These are phyloP conservation scores for Folsomia candida DNA, from an alignment of 2,888 invertebrate species.

Conservation along the genomic window DNA sequence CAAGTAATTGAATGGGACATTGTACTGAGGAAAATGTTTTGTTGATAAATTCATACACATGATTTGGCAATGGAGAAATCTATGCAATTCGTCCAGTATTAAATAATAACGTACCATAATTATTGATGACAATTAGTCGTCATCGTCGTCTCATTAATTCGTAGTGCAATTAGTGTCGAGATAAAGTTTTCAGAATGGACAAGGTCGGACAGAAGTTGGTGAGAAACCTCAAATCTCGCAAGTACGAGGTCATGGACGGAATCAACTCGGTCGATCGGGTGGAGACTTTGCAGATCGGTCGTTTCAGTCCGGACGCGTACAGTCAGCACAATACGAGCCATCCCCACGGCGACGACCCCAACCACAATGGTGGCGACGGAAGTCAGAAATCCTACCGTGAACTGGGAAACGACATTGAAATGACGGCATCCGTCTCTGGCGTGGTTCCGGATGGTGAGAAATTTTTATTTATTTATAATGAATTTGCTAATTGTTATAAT, in stretches of 20 bases:
- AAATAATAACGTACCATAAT: too few relatives aligned
- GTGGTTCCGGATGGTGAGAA: slow-evolving; percentile 73
- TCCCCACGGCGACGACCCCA: slow-evolving; percentile 16
- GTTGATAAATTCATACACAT: too few relatives aligned
- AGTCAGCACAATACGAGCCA: slow-evolving; percentile 11
- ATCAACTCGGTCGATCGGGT: slow-evolving; percentile 46
- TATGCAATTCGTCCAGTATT: too few relatives aligned
- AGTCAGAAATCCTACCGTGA: slow-evolving; percentile 46
- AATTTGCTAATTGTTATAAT: slow-evolving; percentile 1
- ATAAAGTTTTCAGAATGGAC: too few relatives aligned
- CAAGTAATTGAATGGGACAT: too few relatives aligned
- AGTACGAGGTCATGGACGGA: slow-evolving; percentile 51
- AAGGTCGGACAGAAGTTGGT: slow-evolving; percentile 49
- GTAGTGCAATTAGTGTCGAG: too few relatives aligned
- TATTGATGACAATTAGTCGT: too few relatives aligned
- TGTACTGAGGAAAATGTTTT: too few relatives aligned
- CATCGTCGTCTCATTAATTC: too few relatives aligned
- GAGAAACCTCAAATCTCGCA: slow-evolving; percentile 47
- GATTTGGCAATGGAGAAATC: too few relatives aligned
- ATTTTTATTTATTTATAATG: neutral
- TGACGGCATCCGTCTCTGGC: slow-evolving; percentile 67
- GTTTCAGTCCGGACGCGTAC: slow-evolving; percentile 45
- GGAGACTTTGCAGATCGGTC: slow-evolving; percentile 47
- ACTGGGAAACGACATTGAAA: slow-evolving; percentile 61
- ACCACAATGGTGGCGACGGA: slow-evolving; percentile 37